Evolutionary conservation across 2,888 invertebrate genomes (phyloP).

Genomic region (Scaptomyza tumidula): DNA sequence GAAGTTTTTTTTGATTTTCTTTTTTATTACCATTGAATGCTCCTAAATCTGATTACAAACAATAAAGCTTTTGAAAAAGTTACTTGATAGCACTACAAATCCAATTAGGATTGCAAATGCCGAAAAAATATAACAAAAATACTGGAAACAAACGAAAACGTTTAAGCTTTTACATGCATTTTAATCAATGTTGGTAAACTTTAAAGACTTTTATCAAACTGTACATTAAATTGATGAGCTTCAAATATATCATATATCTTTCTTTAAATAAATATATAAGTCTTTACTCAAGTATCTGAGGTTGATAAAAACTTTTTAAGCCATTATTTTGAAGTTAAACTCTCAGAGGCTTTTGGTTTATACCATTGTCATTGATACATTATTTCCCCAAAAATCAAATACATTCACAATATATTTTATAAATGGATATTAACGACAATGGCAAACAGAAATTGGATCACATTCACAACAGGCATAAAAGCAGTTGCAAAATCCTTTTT

Average conservation of each 20-base stretch:
- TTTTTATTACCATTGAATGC: background rate
- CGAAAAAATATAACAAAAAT: background rate
- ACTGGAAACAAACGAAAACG: background rate
- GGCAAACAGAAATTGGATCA: constrained; percentile 16
- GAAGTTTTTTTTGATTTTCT: background rate
- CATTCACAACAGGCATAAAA: constrained; percentile 24
- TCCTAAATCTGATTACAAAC: background rate
- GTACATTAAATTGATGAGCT: too few species aligned
- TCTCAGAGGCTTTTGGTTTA: background rate
- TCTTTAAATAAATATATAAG: too few species aligned
- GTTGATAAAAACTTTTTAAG: background rate
- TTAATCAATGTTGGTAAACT: background rate
- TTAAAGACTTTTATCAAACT: too few species aligned
- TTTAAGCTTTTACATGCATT: background rate
- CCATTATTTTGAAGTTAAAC: background rate
- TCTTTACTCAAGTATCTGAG: background rate
- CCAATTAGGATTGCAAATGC: background rate
- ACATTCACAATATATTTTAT: constrained; percentile 21
- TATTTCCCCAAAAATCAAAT: constrained; percentile 11
- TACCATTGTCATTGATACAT: constrained; percentile 15
- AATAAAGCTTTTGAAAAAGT: background rate
- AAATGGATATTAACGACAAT: constrained; percentile 41
- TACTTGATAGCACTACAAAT: background rate
- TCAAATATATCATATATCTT: too few species aligned
- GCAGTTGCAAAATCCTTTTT: constrained; percentile 18